These are phyloP conservation scores for Diaphora mendica DNA, from an alignment of 2,888 invertebrate species.

Conservation along the genomic window DNA sequence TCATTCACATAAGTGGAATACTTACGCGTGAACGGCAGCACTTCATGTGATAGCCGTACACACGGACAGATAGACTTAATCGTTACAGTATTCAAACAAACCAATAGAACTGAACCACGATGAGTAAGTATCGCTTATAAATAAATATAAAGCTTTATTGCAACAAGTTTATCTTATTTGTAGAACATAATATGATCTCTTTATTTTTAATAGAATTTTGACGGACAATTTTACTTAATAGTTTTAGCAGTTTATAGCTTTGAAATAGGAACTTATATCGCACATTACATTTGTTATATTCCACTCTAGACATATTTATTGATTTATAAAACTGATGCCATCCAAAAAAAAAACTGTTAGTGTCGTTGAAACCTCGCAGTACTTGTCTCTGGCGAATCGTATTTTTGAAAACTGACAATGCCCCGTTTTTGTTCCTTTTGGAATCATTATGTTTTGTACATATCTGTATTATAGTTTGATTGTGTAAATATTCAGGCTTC, in stretches of 20 bases:
- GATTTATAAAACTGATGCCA: constrained; percentile 67
- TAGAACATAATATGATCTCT: constrained; percentile 83
- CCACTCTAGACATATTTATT: constrained; percentile 58
- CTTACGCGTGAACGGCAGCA: constrained; percentile 51
- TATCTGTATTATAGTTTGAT: constrained; percentile 71
- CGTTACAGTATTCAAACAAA: constrained; percentile 65
- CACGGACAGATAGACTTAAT: constrained; percentile 22
- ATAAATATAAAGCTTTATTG: constrained; percentile 79
- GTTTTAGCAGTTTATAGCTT: constrained; percentile 77
- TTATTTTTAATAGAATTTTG: constrained; percentile 84
- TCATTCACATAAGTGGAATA: constrained; percentile 57
- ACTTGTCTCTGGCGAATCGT: constrained; percentile 31
- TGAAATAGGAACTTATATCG: constrained; percentile 70
- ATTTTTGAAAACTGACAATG: constrained; percentile 45
- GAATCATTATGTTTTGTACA: constrained; percentile 72
- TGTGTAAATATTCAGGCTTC: constrained; percentile 57
- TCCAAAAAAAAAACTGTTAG: constrained; percentile 61
- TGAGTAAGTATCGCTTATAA: constrained; percentile 71
- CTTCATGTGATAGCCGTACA: constrained; percentile 4
- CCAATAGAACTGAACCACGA: constrained; percentile 60
- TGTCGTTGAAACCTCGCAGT: constrained; percentile 67
- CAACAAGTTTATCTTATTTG: constrained; percentile 82
- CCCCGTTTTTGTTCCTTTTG: constrained; percentile 50
- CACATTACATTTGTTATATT: constrained; percentile 72
- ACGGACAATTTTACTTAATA: constrained; percentile 86